Evolutionary conservation across 2,113 vertebrate species (phyloP).

Genomic region (Zapus hudsonius): DNA sequence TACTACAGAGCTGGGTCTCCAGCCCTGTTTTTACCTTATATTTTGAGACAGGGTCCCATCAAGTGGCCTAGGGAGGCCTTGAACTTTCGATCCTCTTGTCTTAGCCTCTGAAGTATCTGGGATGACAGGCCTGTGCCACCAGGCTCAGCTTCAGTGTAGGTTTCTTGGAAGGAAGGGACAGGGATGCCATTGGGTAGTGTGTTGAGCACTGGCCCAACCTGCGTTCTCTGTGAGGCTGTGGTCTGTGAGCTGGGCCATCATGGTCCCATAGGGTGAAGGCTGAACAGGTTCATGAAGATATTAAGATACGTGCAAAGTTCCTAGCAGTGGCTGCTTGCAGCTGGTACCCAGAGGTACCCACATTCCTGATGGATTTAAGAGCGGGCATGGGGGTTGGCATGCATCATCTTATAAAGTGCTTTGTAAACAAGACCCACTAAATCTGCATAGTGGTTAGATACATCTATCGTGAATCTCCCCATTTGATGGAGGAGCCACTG

Average conservation of each 20-base stretch:
- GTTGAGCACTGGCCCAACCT: fast-evolving
- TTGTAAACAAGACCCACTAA: fast-evolving
- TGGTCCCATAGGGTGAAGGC: fast-evolving
- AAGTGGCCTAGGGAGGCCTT: too few relatives aligned
- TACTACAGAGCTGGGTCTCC: too few relatives aligned
- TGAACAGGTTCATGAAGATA: too few relatives aligned
- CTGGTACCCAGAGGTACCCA: not conserved
- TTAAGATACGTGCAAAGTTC: not conserved
- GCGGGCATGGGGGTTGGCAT: fast-evolving
- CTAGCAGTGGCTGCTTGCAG: fast-evolving
- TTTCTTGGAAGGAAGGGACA: not conserved
- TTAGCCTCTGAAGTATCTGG: too few relatives aligned
- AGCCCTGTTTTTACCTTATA: too few relatives aligned
- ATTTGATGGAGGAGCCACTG: not conserved
- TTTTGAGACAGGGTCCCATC: too few relatives aligned
- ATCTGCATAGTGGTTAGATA: fast-evolving
- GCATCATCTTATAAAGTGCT: not conserved
- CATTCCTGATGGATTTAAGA: not conserved
- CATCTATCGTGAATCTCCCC: fast-evolving
- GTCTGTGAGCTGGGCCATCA: not conserved
- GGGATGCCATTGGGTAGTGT: too few relatives aligned
- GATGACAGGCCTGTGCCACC: too few relatives aligned
- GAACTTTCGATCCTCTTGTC: too few relatives aligned
- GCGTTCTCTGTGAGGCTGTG: not conserved
- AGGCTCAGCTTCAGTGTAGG: not conserved